Evolutionary conservation across 1,140 invertebrate genomes (phyloP).

Genomic region (Diorhabda carinulata): DNA sequence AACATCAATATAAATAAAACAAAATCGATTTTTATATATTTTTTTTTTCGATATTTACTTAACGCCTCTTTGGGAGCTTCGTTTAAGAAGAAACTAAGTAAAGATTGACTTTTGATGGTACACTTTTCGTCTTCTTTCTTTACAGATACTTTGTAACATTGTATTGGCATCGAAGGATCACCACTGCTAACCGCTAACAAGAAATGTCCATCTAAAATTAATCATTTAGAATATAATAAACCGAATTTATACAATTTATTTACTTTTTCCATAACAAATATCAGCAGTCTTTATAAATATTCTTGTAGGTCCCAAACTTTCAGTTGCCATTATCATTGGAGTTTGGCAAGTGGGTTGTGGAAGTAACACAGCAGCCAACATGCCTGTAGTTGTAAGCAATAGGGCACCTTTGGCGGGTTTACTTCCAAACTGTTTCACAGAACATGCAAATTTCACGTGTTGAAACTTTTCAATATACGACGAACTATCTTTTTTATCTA

Average conservation of each 20-base stretch:
- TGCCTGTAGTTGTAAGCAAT: conserved; percentile 77
- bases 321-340: conserved; percentile 52
- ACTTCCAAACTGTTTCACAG: conserved; percentile 82
- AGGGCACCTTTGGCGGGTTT: conserved; percentile 76
- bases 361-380: conserved; percentile 68
- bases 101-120: conserved; percentile 64
- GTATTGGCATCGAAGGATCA: conserved; percentile 64
- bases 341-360: conserved; percentile 45
- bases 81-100: conserved; percentile 77
- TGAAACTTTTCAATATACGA: conserved; percentile 84
- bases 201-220: conserved; percentile 67
- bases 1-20: neutral
- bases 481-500: conserved; percentile 76
- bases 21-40: neutral
- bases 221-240: neutral
- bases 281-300: conserved; percentile 72
- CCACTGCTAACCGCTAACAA: conserved; percentile 73
- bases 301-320: conserved; percentile 70
- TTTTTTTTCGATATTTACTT: conserved; percentile 36
- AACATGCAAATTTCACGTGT: conserved; percentile 69
- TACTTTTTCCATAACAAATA: conserved; percentile 70
- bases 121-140: conserved; percentile 52
- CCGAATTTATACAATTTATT: neutral
- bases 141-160: conserved; percentile 69
- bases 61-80: conserved; percentile 54